Base-by-base conservation (phyloP, 23 tunicate species). In the Trididemnum miniatum region DNA sequence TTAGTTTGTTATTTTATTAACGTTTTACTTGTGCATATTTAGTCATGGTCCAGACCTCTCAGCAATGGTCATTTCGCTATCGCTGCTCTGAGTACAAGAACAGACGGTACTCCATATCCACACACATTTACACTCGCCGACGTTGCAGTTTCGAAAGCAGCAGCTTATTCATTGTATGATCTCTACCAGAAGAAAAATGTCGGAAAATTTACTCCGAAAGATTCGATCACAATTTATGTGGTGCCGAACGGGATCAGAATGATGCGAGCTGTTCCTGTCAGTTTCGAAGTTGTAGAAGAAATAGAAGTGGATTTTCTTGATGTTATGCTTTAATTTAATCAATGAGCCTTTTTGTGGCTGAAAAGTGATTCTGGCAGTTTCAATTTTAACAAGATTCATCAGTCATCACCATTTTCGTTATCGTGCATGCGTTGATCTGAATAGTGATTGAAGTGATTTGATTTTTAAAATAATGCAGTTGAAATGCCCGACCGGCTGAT, bases 11-110 rank as follows among this genome's bases (percentile, higher is more conserved):
- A n/a, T n/a, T n/a, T n/a, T n/a, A n/a, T n/a, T n/a, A n/a, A n/a
- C n/a, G n/a, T n/a, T n/a, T n/a, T n/a, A n/a, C n/a, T n/a, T n/a
- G n/a, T n/a, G n/a, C n/a, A 44, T 44, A 71, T 88, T 37, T 65
- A 89, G 94, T 78, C 79, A 23, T 96, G 96, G 96, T 35, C 65
- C 24, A 63, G 85, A 22, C 88, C 88, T 0, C 69, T 96, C 31
- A 49, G 52, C 15, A 35, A 84, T 1, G 85, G 78, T 15, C 72
- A 84, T 4, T 86, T 27, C 38, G 99, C 99, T 20, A 78, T 96
- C 0, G 99, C 99, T 27, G 82, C 85, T 0, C 78, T 96, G 23
- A 78, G 87, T 76, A 88, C 92, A 2, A 81, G 97, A 29, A 85
- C 90, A 23, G 94, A 91, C 60, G 99, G 95, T 3, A 72, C 79